Conservation (phyloP, 2,113 vertebrate genomes). For the Ciconia stormi region DNA sequence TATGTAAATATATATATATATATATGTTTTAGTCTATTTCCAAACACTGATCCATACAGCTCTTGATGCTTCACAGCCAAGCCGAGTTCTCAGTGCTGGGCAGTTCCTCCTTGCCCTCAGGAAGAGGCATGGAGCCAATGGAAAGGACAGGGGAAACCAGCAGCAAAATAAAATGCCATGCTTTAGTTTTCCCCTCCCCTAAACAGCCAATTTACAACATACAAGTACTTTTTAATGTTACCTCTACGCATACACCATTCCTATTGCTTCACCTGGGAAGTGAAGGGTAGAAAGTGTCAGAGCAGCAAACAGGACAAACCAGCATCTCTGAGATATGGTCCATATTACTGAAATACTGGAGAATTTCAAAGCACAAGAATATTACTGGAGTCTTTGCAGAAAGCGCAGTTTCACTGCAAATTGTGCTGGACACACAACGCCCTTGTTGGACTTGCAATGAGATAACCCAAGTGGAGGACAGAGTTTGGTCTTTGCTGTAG, state of each 20-base stretch:
- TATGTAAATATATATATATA: neutral
- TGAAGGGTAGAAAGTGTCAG: neutral
- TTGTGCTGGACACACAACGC: rapidly evolving
- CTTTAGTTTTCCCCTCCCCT: neutral
- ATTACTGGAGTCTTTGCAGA: neutral
- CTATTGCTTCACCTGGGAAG: neutral
- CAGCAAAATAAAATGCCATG: neutral
- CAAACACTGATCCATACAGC: neutral
- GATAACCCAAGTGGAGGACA: neutral
- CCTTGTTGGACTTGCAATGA: neutral
- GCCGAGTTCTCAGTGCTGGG: neutral
- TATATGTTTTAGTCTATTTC: neutral
- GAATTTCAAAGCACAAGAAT: neutral
- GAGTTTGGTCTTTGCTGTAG: neutral
- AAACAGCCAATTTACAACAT: neutral
- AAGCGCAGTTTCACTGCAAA: neutral
- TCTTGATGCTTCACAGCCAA: neutral
- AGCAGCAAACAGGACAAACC: neutral
- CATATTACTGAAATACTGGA: neutral
- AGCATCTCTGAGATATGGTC: neutral
- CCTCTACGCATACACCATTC: neutral
- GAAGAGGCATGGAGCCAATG: neutral
- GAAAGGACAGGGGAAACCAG: neutral
- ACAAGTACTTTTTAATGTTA: neutral
- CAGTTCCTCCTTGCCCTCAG: neutral